Base-by-base conservation (phyloP, 2,113 vertebrate species). In the Myanophis thanlyinensis region DNA sequence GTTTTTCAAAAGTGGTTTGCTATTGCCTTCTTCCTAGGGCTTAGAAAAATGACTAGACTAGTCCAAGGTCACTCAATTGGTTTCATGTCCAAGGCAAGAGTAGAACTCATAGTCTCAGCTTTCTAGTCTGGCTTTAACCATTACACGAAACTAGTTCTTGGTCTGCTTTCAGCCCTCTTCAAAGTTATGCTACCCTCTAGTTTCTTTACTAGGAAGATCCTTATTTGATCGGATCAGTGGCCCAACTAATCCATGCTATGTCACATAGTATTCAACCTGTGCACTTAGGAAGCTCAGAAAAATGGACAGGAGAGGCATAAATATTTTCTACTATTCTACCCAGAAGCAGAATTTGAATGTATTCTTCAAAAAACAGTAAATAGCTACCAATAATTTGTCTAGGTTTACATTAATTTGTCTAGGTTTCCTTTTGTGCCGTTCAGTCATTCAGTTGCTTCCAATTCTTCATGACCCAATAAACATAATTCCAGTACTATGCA, bases 161-260 rank as follows among this genome's bases (percentile, higher is more conserved):
- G 3, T 44, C 18, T 80, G 44, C 73, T 23, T 46, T 52, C 59
- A 56, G 53, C 62, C 91, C 15, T 30, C 18, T 27, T 22, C 89
- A 89, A 49, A 80, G 87, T 94, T 46, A 90, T 87, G 54, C 94
- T 94, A 87, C 54, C 91, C n/a, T 92, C 23, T 51, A n/a, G 5
- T 89, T 92, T 59, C n/a, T 11, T 89, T 92, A 93, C 87, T 80
- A 80, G n/a, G 13, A 18, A 35, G 13, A 35, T 73, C n/a, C 13
- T 35, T 15, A 67, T 67, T 67, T n/a, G 67, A 73, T 73, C 2
- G 5, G n/a, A 80, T 20, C n/a, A 80, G 67, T 80, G 67, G 67
- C 67, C 67, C n/a, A 80, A 2, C 15, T 80, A 80, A 15, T 35
- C 15, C n/a, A 80, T 80, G 13, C 15, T 80, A 40, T 80, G 62